These are phyloP conservation scores for Prosopocoilus inquinatus DNA, from an alignment of 2,888 invertebrate species.

Conservation along the genomic window DNA sequence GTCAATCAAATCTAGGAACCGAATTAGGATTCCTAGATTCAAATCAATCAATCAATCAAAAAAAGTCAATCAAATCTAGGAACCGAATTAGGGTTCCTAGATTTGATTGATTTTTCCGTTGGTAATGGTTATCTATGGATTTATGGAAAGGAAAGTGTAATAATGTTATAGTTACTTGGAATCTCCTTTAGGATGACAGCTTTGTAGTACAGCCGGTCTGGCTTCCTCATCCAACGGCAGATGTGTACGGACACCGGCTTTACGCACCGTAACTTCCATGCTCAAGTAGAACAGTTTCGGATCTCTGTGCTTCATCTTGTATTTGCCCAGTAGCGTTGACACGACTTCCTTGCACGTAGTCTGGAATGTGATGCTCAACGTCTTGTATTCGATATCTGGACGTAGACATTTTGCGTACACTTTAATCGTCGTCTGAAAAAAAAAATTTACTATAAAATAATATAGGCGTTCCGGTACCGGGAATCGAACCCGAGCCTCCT, in stretches of 20 bases:
- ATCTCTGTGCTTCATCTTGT: slow-evolving; percentile 87
- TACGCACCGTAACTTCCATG: slow-evolving; percentile 89
- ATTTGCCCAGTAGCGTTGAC: slow-evolving; percentile 75
- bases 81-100: no score
- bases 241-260: slow-evolving; percentile 78
- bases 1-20: no score
- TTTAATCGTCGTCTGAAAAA: slow-evolving; percentile 83
- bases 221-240: slow-evolving; percentile 85
- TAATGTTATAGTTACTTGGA: slow-evolving; percentile 65
- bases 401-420: slow-evolving; percentile 87
- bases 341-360: slow-evolving; percentile 88
- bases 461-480: slow-evolving; percentile 62
- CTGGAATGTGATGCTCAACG: slow-evolving; percentile 83
- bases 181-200: slow-evolving; percentile 92
- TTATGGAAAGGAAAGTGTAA: no score
- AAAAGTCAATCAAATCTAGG: no score
- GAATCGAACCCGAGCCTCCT: slow-evolving; percentile 75
- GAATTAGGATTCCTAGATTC: no score
- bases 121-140: no score
- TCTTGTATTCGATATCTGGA: slow-evolving; percentile 95
- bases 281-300: slow-evolving; percentile 89
- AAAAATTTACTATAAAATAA: slow-evolving; percentile 30
- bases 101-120: no score
- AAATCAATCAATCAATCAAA: no score
- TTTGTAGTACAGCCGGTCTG: slow-evolving; percentile 85